Conservation (phyloP, 2,113 vertebrate species). For the Rhineura floridana region DNA sequence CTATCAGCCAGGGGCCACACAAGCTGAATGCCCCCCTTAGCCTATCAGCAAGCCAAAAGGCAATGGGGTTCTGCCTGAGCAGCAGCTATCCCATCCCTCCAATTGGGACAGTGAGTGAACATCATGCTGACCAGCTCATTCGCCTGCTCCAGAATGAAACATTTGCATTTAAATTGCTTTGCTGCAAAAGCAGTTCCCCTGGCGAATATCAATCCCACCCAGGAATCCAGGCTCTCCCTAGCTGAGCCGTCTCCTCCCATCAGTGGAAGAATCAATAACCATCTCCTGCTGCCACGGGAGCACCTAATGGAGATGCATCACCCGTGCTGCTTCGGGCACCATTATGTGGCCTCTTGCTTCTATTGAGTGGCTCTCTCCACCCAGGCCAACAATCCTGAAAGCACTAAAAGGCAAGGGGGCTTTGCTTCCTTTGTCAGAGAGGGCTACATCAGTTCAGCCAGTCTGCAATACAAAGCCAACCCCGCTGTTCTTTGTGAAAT, state of each 20-base stretch:
- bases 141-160: constrained; percentile 54
- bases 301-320: constrained; percentile 35
- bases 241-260: constrained; percentile 32
- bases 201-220: constrained; percentile 39
- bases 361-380: neutral
- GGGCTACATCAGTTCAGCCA: neutral
- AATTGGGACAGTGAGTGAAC: constrained; percentile 20
- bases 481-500: neutral
- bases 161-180: constrained; percentile 79
- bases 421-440: neutral
- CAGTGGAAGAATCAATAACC: constrained; percentile 34
- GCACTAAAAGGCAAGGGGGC: neutral
- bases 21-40: neutral
- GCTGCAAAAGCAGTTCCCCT: constrained; percentile 19
- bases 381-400: neutral
- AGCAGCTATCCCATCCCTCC: constrained; percentile 11
- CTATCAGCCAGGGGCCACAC: neutral
- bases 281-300: constrained; percentile 18
- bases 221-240: constrained; percentile 11
- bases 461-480: neutral
- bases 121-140: constrained; percentile 46
- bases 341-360: too few relatives aligned
- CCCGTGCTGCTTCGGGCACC: neutral
- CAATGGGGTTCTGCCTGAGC: neutral
- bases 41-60: neutral